phyloP scores from a whole-genome alignment of 2,113 vertebrate genomes.

The Peromyscus californicus region DNA sequence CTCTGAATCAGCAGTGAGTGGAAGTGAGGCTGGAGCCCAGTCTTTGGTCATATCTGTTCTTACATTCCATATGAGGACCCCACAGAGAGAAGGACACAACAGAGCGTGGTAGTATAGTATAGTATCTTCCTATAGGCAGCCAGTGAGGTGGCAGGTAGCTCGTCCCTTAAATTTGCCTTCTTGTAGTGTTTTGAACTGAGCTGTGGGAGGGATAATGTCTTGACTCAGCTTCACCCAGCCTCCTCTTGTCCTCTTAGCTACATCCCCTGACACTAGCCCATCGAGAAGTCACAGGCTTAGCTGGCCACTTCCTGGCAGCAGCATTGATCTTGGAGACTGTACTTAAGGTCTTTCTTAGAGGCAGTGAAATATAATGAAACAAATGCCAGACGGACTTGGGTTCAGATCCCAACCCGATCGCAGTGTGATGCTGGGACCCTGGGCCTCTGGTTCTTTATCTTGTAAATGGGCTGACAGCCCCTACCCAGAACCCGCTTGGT shows the following conservation, averaged over 20 bases:
- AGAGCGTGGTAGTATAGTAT: no score
- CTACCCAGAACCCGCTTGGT: neutral
- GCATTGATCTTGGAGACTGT: neutral
- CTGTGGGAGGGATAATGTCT: neutral
- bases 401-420: neutral
- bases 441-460: slow-evolving; percentile 38
- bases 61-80: neutral
- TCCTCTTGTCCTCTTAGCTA: neutral
- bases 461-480: neutral
- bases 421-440: neutral
- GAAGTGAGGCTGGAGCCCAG: neutral
- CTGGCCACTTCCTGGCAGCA: neutral
- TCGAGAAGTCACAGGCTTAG: neutral
- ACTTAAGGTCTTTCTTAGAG: neutral
- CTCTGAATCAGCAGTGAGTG: slow-evolving; percentile 12
- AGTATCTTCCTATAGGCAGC: neutral
- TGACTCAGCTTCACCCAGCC: neutral
- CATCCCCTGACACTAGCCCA: neutral
- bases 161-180: neutral
- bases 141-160: neutral
- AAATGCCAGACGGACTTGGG: neutral
- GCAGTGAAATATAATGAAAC: neutral
- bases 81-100: neutral
- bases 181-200: neutral
- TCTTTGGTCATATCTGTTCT: neutral